phyloP scores from a whole-genome alignment of 1,140 invertebrate species.

The Drosophila tropicalis region DNA sequence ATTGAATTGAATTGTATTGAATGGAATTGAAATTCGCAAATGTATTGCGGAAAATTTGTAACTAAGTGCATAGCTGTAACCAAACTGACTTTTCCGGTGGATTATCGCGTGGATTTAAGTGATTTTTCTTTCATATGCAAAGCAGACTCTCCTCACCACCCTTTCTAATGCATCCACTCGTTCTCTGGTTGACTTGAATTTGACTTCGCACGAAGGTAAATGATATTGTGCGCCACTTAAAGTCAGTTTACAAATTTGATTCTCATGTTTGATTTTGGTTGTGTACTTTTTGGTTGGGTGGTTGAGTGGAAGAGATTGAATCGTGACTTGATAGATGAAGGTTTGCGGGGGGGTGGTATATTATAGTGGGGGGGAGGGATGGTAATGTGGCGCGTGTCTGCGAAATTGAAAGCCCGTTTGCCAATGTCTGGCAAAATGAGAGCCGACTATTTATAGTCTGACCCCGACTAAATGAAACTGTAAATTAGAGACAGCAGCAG shows the following conservation, averaged over 20 bases:
- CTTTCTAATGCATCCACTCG: not conserved
- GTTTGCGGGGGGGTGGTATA: not conserved
- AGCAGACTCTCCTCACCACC: constrained; percentile 28
- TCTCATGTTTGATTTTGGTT: constrained; percentile 75
- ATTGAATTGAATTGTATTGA: constrained; percentile 54
- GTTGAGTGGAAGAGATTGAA: not conserved
- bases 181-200: constrained; percentile 1
- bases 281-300: not conserved
- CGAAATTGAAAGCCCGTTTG: constrained; percentile 77
- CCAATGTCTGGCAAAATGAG: constrained; percentile 70
- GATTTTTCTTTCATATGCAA: constrained; percentile 76
- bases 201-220: constrained; percentile 42
- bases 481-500: constrained; percentile 67
- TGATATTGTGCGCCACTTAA: constrained; percentile 68
- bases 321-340: not conserved
- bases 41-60: constrained; percentile 33
- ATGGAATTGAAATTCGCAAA: constrained; percentile 53
- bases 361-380: not conserved
- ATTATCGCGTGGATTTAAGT: constrained; percentile 48
- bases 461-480: constrained; percentile 79
- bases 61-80: constrained; percentile 17
- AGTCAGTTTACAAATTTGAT: constrained; percentile 79
- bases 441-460: constrained; percentile 80
- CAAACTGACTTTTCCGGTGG: constrained; percentile 42
- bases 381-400: constrained; percentile 54